A percentile compares a stretch with the other conserved stretches of the same genome.
These are phyloP conservation scores for Luffia ferchaultella DNA, from an alignment of 2,888 invertebrate species.

Conservation along the genomic window DNA sequence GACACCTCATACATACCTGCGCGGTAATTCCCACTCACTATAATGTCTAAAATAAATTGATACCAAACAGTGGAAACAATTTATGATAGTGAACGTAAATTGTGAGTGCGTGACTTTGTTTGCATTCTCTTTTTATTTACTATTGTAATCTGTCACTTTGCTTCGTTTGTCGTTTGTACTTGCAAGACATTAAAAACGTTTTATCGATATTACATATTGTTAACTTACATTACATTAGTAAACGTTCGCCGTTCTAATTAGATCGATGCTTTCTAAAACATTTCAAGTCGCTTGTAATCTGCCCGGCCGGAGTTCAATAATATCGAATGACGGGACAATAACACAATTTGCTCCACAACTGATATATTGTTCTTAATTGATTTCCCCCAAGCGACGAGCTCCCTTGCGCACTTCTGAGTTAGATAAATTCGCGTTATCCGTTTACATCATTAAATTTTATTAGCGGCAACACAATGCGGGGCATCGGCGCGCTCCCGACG, in stretches of 20 bases:
- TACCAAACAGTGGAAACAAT: background rate
- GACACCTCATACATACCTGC: background rate
- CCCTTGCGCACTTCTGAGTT: conserved; percentile 38
- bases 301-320: conserved; percentile 2
- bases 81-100: background rate
- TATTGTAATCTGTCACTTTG: background rate
- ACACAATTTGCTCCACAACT: conserved; percentile 36
- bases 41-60: background rate
- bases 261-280: no score
- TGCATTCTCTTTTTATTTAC: background rate
- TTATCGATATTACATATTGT: no score
- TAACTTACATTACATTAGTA: no score
- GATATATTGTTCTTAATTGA: conserved; percentile 52
- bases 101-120: background rate
- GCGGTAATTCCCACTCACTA: background rate
- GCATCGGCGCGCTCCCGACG: conserved; percentile 34
- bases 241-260: no score
- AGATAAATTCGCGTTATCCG: conserved; percentile 62
- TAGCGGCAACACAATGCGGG: conserved; percentile 52
- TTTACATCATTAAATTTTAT: conserved; percentile 67
- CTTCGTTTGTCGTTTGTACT: background rate
- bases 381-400: conserved; percentile 44
- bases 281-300: background rate
- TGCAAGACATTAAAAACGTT: background rate
- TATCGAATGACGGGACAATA: conserved; percentile 11